Conservation (phyloP, 1,140 invertebrate species). For the Pseudomyrmex pallidus region DNA sequence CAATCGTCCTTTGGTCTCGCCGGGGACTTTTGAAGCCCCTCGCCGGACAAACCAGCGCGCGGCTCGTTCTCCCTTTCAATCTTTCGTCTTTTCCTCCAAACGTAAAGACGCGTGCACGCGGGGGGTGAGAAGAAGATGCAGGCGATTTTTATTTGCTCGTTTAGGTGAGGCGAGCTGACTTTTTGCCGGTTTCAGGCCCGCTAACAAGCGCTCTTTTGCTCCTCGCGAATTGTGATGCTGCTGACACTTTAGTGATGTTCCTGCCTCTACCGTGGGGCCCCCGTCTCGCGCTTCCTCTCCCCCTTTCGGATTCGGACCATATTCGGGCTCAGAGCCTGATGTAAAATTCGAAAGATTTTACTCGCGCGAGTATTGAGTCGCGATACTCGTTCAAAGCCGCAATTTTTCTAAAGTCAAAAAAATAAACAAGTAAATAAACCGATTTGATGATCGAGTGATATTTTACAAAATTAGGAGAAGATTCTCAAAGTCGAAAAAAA, state of each 20-base stretch:
- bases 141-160: slow-evolving; percentile 68
- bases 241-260: slow-evolving; percentile 83
- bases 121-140: slow-evolving; percentile 25
- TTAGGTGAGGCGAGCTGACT: slow-evolving; percentile 59
- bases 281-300: background rate
- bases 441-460: background rate
- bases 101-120: slow-evolving; percentile 62
- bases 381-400: slow-evolving; percentile 29
- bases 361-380: slow-evolving; percentile 45
- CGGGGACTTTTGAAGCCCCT: slow-evolving; percentile 38
- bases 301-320: slow-evolving; percentile 55
- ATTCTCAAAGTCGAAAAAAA: background rate
- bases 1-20: slow-evolving; percentile 60
- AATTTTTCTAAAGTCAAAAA: background rate
- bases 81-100: slow-evolving; percentile 47
- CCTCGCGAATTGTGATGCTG: slow-evolving; percentile 81
- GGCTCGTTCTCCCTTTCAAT: slow-evolving; percentile 58
- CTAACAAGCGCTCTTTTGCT: slow-evolving; percentile 81
- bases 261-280: slow-evolving; percentile 65
- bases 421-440: background rate
- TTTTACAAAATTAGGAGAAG: background rate
- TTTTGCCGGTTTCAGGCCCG: slow-evolving; percentile 72
- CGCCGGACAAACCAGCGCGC: slow-evolving; percentile 63
- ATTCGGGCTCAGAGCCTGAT: slow-evolving; percentile 62
- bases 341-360: slow-evolving; percentile 70